These are phyloP conservation scores for Uromys caudimaculatus DNA, from an alignment of 2,797 vertebrate genomes.

Conservation along the genomic window DNA sequence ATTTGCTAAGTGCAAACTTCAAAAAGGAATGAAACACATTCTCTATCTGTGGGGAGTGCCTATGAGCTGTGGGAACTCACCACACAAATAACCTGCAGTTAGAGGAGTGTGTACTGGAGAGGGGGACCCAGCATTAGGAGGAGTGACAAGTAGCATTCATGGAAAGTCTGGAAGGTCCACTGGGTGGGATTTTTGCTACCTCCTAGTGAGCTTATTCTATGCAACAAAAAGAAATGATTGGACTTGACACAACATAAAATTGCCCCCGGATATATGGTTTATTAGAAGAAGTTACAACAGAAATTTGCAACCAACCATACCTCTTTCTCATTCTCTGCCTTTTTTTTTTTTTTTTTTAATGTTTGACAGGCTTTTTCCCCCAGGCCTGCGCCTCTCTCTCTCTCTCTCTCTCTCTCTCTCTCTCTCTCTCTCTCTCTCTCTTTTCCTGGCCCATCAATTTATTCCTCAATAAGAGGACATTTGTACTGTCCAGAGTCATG, in stretches of 20 bases:
- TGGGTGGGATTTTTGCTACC: not conserved
- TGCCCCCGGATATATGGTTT: conserved; percentile 6
- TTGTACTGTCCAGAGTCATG: not conserved
- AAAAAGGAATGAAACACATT: not conserved
- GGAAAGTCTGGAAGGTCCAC: not conserved
- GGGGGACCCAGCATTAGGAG: not conserved
- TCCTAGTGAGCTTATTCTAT: conserved; percentile 12
- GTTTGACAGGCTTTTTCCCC: not conserved
- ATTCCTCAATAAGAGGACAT: not conserved
- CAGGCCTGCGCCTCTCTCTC: not conserved
- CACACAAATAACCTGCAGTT: not conserved
- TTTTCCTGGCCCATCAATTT: not conserved
- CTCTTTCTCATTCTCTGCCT: not conserved
- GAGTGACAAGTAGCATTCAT: not conserved
- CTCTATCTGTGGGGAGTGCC: not conserved
- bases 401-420: not conserved
- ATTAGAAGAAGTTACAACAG: not conserved
- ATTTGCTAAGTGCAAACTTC: not conserved
- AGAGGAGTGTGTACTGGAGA: not conserved
- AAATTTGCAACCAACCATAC: not conserved
- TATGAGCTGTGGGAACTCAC: not conserved
- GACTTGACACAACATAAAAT: conserved; percentile 38
- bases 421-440: not conserved
- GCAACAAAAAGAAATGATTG: conserved; percentile 30
- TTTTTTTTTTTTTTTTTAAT: not conserved